Evolutionary conservation across 1,140 invertebrate genomes (phyloP).

Genomic region (Stenopsyche tienmushanensis): DNA sequence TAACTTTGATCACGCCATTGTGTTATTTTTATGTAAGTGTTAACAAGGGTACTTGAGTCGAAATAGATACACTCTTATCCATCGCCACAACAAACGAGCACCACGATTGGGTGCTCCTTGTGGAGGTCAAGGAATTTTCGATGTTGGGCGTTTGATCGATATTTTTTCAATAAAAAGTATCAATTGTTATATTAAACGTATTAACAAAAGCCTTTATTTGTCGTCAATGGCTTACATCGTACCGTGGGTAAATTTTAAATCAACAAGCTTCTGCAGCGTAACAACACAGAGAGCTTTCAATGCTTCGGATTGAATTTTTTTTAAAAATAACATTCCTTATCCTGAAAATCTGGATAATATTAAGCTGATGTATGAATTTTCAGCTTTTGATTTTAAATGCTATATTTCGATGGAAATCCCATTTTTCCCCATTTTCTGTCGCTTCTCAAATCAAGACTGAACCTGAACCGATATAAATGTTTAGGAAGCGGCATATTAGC

Average conservation of each 20-base stretch:
- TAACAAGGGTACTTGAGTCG: too few species aligned
- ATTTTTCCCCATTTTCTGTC: too few species aligned
- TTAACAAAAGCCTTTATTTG: conserved; percentile 5
- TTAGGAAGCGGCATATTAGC: too few species aligned
- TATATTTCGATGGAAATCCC: too few species aligned
- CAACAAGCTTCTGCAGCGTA: neutral
- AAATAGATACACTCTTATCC: too few species aligned
- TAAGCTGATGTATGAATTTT: neutral
- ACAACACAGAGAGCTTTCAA: neutral
- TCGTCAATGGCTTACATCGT: neutral
- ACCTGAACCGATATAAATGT: too few species aligned
- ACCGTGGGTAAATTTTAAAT: conserved; percentile 16
- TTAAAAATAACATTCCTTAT: too few species aligned
- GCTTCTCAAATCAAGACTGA: too few species aligned
- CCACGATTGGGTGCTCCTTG: neutral
- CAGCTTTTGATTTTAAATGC: neutral
- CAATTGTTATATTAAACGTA: neutral
- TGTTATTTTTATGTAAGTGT: too few species aligned
- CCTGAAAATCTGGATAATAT: neutral
- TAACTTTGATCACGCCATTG: too few species aligned
- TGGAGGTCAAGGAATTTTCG: neutral
- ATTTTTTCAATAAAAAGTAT: neutral
- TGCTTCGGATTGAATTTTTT: neutral
- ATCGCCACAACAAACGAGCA: too few species aligned
- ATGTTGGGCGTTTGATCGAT: neutral